These are phyloP conservation scores for Hyaena hyaena DNA, from an alignment of 2,113 vertebrate species.

Conservation along the genomic window DNA sequence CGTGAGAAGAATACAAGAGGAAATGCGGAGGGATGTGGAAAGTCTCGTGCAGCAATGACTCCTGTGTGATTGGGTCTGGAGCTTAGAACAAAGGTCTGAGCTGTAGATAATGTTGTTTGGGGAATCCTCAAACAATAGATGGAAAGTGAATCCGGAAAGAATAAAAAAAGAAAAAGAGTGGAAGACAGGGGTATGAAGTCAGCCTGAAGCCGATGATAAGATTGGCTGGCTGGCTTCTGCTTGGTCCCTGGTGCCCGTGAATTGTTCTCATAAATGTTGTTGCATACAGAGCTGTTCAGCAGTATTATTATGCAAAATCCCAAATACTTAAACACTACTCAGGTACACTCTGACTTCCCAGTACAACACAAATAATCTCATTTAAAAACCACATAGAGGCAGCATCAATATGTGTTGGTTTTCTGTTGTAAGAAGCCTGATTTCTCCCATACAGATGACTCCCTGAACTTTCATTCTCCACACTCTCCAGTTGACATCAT, in stretches of 20 bases:
- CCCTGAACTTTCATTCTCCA: background rate
- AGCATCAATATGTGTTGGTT: background rate
- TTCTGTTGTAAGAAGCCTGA: background rate
- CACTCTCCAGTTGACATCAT: background rate
- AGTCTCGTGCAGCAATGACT: background rate
- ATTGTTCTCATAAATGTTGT: background rate
- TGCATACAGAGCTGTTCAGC: background rate
- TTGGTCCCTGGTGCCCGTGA: background rate
- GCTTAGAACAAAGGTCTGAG: background rate
- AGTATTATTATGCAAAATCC: background rate
- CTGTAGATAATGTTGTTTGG: background rate
- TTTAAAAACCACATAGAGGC: background rate
- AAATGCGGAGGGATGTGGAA: background rate
- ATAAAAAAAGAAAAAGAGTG: background rate
- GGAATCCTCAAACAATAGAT: background rate
- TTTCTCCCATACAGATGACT: background rate
- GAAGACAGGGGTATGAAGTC: background rate
- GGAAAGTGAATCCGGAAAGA: background rate
- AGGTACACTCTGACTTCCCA: background rate
- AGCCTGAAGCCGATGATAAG: background rate
- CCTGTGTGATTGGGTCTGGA: background rate
- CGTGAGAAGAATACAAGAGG: background rate
- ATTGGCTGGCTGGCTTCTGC: background rate
- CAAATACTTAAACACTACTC: background rate
- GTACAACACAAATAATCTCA: background rate